Conservation (phyloP, 2,113 vertebrate genomes). For the Ochotona princeps region DNA sequence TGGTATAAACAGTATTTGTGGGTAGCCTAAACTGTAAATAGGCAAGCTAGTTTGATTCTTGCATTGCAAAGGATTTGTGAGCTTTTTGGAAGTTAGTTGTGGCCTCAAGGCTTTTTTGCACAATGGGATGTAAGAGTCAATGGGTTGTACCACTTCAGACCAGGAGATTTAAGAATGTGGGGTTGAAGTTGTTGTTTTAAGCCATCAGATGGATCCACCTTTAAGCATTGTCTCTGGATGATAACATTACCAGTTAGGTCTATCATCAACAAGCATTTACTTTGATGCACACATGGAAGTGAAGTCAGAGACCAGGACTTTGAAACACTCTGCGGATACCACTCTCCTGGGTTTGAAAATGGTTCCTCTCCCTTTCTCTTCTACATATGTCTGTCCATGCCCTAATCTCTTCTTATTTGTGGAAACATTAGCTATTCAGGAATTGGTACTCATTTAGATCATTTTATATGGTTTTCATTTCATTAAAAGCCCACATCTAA, state of each 20-base stretch:
- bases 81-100: background rate
- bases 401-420: background rate
- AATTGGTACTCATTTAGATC: fast-evolving
- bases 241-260: background rate
- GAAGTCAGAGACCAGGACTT: background rate
- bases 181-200: too few relatives aligned
- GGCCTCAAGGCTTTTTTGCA: background rate
- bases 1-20: too few relatives aligned
- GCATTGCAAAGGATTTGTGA: background rate
- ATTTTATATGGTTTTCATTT: too few relatives aligned
- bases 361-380: background rate
- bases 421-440: background rate
- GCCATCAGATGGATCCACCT: background rate
- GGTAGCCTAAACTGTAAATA: background rate
- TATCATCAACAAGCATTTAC: too few relatives aligned
- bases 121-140: fast-evolving
- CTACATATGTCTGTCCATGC: too few relatives aligned
- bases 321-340: background rate
- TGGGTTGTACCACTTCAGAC: background rate
- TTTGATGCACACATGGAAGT: background rate
- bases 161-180: background rate
- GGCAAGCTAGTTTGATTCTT: background rate
- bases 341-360: background rate
- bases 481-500: too few relatives aligned
- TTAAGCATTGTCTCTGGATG: background rate